Base-by-base conservation (phyloP, 2,113 vertebrate species). In the Cyphomyrus discorhynchus region DNA sequence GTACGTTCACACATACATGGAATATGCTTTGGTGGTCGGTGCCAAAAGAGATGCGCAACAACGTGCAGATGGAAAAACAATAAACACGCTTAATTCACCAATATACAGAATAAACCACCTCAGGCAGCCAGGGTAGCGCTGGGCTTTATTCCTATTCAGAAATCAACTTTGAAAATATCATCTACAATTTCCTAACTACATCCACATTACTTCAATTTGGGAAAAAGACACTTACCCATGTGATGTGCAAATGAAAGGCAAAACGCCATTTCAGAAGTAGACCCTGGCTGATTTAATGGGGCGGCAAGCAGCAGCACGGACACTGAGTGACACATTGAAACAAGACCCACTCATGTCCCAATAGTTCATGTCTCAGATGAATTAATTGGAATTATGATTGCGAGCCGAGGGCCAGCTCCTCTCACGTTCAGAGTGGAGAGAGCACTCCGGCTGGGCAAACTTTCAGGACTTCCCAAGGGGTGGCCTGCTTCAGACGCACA, bases 391-490 rank as follows among this genome's bases (percentile, higher is more conserved):
- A 90, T 91, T 82, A 90, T 66, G 9, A 70, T 70, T 5, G 17
- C 27, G 45, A 45, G 62, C 89, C 15, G 8, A 88, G 56, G 39
- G 35, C 2, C 13, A 49, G n/a, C n/a, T 49, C 46, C 39, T 24
- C 50, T 53, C 1, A 11, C 10, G 13, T n/a, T 50, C 5, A 27
- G 45, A 21, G 35, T 10, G 80, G 77, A 52, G n/a, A 74, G 39
- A 88, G 87, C 87, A 84, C 88, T 74, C 10, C 47, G 82, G 74
- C 83, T 90, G 77, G 89, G 62, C 21, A 92, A 91, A 45, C 83
- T 85, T 89, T 90, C 92, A 91, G 92, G 85, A 89, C 87, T 66
- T 89, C 90, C 17, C 66, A 62, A 15, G 17, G 7, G 39, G 53
- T 19, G 7, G 31, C 5, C 27, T 87, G 45, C 31, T 56, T 53